Evolutionary conservation across 2,888 invertebrate species (phyloP).

Genomic region (Altica lythri): DNA sequence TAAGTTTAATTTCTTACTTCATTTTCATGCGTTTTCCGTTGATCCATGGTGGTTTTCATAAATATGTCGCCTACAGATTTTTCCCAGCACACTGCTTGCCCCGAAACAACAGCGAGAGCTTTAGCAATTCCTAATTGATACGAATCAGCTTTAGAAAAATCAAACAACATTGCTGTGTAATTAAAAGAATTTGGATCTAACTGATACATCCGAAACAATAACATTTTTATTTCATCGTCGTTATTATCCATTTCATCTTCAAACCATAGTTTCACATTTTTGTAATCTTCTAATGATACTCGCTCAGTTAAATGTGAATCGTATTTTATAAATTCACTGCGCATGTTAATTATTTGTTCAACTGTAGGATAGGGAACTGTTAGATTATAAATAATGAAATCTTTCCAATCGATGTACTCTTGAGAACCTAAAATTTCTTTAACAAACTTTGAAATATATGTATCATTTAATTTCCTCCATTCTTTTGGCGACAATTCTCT

Average conservation of each 20-base stretch:
- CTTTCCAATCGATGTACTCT: constrained; percentile 67
- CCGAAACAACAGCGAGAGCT: constrained; percentile 63
- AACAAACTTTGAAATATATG: constrained; percentile 49
- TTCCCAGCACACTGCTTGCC: constrained; percentile 61
- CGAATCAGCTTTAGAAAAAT: constrained; percentile 65
- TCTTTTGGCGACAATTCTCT: constrained; percentile 46
- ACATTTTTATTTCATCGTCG: constrained; percentile 56
- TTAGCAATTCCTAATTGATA: constrained; percentile 63
- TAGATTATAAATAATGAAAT: constrained; percentile 67
- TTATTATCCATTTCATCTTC: constrained; percentile 49
- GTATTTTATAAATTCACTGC: constrained; percentile 58
- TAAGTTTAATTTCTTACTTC: constrained; percentile 33
- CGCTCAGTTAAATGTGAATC: constrained; percentile 57
- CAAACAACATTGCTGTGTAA: constrained; percentile 67
- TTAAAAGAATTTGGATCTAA: constrained; percentile 59
- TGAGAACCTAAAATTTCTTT: constrained; percentile 61
- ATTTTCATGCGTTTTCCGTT: constrained; percentile 38
- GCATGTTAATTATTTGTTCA: constrained; percentile 60
- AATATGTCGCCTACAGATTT: constrained; percentile 60
- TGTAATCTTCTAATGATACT: constrained; percentile 52
- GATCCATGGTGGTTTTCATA: constrained; percentile 41
- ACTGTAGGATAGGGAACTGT: constrained; percentile 62
- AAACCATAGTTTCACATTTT: constrained; percentile 56
- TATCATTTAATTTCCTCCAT: constrained; percentile 53
- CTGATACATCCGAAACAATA: constrained; percentile 64